Base-by-base conservation (phyloP, 1,140 invertebrate genomes). In the Ruditapes philippinarum region DNA sequence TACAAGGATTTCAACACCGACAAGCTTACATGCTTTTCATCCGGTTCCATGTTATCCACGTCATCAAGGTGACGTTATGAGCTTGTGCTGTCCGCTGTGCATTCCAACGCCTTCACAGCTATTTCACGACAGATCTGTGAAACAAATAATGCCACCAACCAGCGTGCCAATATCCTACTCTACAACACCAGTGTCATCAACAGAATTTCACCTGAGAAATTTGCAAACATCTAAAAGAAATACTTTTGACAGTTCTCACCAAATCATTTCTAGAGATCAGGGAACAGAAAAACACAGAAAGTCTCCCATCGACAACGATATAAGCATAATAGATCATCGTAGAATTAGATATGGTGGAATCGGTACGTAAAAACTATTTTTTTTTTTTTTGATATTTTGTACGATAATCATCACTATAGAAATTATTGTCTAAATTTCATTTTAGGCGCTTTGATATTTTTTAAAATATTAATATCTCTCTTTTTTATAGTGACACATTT, bases 51-150 rank as follows among this genome's bases (percentile, higher is more conserved):
- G 92, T 65, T 94, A 92, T 68, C 91, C 92, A 19, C 78, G 93
- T 25, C 92, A 94, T 84, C 91, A 92, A 7, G 31, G 89, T 36
- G 93, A 93, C 51, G 87, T 94, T 36, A 31, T 94, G 5, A 91
- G 85, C 81, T 88, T 92, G 14, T 93, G 93, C 49, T 94, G 93
- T 82, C 93, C 93, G 3, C 73, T 94, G 25, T 94, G 93, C 38
- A 84, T 94, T 57, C 89, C 89, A 54, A 89, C 92, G 9, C 80
- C 91, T 31, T 78, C 90, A 2, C 73, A 91, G 51, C 57, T 91
- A n/a, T 88, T 91, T 11, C 73, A 89, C n/a, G 89, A 73, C 33
- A 74, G 73, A 51, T 54, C 89, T 4, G 68, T 89, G 5, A 81
- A 90, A 33, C 91, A 90, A 2, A 45, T 90, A 17, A 73, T 87